phyloP scores from a whole-genome alignment of 2,888 invertebrate genomes.

The Bugulina stolonifera region DNA sequence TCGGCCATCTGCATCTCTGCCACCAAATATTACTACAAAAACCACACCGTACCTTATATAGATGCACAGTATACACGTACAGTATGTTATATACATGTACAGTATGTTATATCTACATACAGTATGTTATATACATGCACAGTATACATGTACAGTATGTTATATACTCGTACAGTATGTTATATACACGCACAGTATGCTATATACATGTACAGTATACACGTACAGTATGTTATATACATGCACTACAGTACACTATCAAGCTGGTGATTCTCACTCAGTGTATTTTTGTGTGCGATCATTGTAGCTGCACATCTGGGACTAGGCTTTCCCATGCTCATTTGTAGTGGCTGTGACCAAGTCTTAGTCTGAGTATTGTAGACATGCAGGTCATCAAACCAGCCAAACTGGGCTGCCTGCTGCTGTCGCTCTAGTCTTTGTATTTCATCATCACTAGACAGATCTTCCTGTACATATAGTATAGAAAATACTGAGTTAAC shows the following conservation, averaged over 20 bases:
- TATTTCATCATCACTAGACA: conserved; percentile 32
- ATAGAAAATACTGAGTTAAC: no score
- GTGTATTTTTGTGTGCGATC: conserved; percentile 40
- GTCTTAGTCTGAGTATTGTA: conserved; percentile 40
- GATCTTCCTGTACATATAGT: conserved; percentile 33
- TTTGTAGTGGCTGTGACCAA: conserved; percentile 49
- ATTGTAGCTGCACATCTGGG: conserved; percentile 47
- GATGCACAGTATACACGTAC: neutral
- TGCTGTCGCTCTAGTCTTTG: conserved; percentile 31
- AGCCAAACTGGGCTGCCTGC: conserved; percentile 48
- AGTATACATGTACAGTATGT: neutral
- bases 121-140: neutral
- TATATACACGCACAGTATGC: neutral
- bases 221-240: neutral
- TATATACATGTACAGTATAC: neutral
- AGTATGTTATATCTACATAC: no score
- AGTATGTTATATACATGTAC: neutral
- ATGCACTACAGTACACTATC: no score
- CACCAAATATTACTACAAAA: conserved; percentile 43
- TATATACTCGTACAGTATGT: neutral
- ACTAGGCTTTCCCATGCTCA: conserved; percentile 46
- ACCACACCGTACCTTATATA: neutral
- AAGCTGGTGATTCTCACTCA: no score
- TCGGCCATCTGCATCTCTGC: conserved; percentile 43
- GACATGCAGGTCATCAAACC: conserved; percentile 50